A percentile compares a stretch with the other conserved stretches of the same genome.
Conservation (phyloP, 2,888 invertebrate genomes). For the Brachycybe producta region DNA sequence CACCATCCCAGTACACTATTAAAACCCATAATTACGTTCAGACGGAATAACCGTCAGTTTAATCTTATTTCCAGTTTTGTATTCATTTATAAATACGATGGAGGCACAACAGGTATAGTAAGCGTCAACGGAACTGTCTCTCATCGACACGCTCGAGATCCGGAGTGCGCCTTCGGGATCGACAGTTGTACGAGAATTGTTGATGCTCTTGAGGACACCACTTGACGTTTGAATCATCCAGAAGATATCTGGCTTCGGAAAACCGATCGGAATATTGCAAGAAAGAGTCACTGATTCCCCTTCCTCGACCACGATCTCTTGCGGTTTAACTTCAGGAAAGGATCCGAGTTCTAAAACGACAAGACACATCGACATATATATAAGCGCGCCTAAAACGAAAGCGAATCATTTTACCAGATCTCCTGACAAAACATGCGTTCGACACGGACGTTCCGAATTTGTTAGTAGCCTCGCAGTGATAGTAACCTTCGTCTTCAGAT, state of each 20-base stretch:
- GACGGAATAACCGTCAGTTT: slow-evolving; percentile 22
- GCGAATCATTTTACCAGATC: slow-evolving; percentile 46
- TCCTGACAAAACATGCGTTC: slow-evolving; percentile 84
- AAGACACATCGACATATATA: background rate
- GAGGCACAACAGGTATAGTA: slow-evolving; percentile 90
- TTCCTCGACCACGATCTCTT: slow-evolving; percentile 53
- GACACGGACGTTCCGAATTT: slow-evolving; percentile 87
- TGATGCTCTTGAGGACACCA: slow-evolving; percentile 71
- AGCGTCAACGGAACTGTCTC: slow-evolving; percentile 69
- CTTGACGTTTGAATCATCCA: slow-evolving; percentile 77
- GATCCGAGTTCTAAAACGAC: slow-evolving; percentile 24
- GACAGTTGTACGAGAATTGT: slow-evolving; percentile 83
- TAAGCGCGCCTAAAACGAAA: background rate
- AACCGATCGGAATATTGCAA: slow-evolving; percentile 89
- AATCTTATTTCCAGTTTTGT: slow-evolving; percentile 75
- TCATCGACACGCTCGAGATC: slow-evolving; percentile 82
- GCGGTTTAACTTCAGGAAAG: slow-evolving; percentile 43
- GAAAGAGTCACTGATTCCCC: slow-evolving; percentile 77
- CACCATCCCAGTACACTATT: no score
- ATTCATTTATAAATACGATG: slow-evolving; percentile 74
- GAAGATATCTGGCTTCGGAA: slow-evolving; percentile 87
- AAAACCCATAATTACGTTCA: slow-evolving; percentile 9
- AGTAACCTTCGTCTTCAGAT: slow-evolving; percentile 76
- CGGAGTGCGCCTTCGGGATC: slow-evolving; percentile 95
- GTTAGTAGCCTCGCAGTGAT: slow-evolving; percentile 89